A percentile compares a stretch with the other conserved stretches of the same genome.
Evolutionary conservation across 1,140 invertebrate genomes (phyloP).

Genomic region (Sarcophaga bullata): DNA sequence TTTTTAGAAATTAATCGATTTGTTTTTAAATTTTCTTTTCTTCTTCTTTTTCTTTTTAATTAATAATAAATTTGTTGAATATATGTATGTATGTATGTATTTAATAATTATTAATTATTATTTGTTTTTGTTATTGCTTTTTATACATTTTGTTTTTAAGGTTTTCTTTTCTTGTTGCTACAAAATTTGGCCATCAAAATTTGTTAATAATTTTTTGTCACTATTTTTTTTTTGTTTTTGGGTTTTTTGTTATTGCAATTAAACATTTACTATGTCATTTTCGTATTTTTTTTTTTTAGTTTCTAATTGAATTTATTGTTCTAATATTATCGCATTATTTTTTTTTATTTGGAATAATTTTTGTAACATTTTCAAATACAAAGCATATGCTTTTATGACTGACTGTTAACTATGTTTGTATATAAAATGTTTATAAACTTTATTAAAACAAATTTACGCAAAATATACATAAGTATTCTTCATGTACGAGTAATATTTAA

Average conservation of each 20-base stretch:
- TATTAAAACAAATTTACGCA: conserved; percentile 6
- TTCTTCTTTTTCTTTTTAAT: background rate
- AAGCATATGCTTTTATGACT: background rate
- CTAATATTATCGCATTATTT: background rate
- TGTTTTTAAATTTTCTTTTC: background rate
- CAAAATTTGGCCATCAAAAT: background rate
- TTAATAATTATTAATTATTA: no score
- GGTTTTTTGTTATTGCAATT: background rate
- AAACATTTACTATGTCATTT: background rate
- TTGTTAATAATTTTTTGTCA: background rate
- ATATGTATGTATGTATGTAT: no score
- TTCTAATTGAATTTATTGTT: background rate
- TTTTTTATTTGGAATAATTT: background rate
- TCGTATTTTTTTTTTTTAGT: background rate
- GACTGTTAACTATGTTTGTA: background rate
- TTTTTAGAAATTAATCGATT: background rate
- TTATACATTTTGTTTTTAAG: background rate
- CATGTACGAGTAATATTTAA: no score
- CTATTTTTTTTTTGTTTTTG: background rate
- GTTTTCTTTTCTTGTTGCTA: background rate
- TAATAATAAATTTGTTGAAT: no score
- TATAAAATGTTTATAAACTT: background rate
- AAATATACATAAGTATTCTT: background rate
- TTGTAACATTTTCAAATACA: no score
- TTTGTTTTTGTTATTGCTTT: background rate